These are phyloP conservation scores for Odontomyia ornata DNA, from an alignment of 2,888 invertebrate species.

Conservation along the genomic window DNA sequence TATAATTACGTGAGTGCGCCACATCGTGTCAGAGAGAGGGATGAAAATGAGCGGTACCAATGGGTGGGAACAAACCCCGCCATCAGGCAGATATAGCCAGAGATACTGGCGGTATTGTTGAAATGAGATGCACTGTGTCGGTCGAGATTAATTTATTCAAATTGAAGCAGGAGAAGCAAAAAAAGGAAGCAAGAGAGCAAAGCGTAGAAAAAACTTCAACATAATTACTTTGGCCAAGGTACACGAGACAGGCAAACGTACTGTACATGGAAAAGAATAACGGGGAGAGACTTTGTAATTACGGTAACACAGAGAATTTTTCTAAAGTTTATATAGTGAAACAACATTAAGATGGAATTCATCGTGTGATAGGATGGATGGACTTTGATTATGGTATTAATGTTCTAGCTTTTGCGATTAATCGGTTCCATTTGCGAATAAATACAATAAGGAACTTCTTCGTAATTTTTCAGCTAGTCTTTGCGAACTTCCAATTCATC, in stretches of 20 bases:
- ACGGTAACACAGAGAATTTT: too few species aligned
- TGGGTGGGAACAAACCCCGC: neutral
- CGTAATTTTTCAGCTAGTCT: too few species aligned
- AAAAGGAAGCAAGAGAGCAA: neutral
- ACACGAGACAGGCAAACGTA: slow-evolving; percentile 12
- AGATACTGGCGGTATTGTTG: slow-evolving; percentile 23
- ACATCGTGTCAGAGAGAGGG: neutral
- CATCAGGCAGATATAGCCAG: neutral
- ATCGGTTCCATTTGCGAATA: too few species aligned
- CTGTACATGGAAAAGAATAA: neutral
- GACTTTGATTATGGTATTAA: too few species aligned
- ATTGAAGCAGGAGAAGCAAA: slow-evolving; percentile 36
- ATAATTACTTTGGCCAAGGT: slow-evolving; percentile 41
- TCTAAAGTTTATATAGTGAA: too few species aligned
- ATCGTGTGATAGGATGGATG: too few species aligned
- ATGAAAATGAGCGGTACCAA: neutral
- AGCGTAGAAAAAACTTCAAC: slow-evolving; percentile 16
- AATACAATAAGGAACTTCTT: too few species aligned
- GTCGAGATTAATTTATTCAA: slow-evolving; percentile 48
- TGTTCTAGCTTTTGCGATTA: too few species aligned
- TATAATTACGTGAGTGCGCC: slow-evolving; percentile 28
- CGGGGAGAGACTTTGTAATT: too few species aligned
- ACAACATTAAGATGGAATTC: too few species aligned
- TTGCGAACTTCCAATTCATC: too few species aligned
- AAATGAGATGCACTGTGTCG: slow-evolving; percentile 46